Evolutionary conservation across 2,797 vertebrate species (phyloP).

Genomic region (Hozukius guyotensis): DNA sequence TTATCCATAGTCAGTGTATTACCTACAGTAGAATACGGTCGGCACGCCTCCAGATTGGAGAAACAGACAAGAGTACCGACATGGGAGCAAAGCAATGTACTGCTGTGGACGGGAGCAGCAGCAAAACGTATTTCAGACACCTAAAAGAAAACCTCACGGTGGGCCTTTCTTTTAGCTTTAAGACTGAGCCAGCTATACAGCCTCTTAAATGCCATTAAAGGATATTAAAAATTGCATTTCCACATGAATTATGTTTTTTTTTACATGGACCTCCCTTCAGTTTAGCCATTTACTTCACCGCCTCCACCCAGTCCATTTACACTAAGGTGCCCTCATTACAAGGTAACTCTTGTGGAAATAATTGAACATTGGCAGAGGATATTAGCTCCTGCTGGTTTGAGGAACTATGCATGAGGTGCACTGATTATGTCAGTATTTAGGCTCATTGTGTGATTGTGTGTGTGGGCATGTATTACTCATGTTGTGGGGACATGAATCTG

Average conservation of each 20-base stretch:
- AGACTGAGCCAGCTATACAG: background rate
- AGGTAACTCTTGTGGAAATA: slow-evolving; percentile 37
- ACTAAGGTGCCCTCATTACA: slow-evolving; percentile 25
- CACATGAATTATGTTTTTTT: background rate
- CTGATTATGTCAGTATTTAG: slow-evolving; percentile 2
- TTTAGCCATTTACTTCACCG: slow-evolving; percentile 16
- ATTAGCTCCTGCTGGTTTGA: slow-evolving; percentile 43
- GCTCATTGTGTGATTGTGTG: background rate
- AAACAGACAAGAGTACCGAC: no score
- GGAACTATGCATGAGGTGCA: slow-evolving; percentile 56
- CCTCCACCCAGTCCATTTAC: slow-evolving; percentile 14
- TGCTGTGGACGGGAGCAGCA: no score
- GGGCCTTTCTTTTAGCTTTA: background rate
- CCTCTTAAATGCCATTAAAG: background rate
- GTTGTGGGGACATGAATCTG: background rate
- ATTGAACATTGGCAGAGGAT: slow-evolving; percentile 10
- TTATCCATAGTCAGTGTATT: no score
- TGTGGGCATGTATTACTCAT: background rate
- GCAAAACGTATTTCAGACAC: no score
- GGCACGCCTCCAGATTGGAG: no score
- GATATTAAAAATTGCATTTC: background rate
- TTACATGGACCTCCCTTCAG: background rate
- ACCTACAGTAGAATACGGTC: no score
- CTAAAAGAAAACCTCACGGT: background rate
- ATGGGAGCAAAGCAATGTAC: background rate